Percentiles rank a stretch among this genome's conserved stretches.
These are phyloP conservation scores for Sebastes fasciatus DNA, from an alignment of 2,113 vertebrate species.

Conservation along the genomic window DNA sequence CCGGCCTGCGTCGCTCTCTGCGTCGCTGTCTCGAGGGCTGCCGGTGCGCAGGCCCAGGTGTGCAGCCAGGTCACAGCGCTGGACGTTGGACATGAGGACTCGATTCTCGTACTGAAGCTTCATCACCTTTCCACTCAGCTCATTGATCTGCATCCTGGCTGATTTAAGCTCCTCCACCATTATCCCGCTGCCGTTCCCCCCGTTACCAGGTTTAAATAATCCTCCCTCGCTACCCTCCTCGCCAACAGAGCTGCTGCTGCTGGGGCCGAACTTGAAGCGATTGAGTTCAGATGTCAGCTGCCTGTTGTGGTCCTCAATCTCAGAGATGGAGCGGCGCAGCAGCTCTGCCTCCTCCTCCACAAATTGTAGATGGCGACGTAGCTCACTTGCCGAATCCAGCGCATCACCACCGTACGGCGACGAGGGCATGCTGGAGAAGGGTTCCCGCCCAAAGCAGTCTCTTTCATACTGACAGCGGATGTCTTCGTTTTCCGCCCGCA, in stretches of 20 bases:
- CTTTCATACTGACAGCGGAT: conserved; percentile 93
- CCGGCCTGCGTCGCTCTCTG: conserved; percentile 87
- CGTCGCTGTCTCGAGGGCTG: conserved; percentile 91
- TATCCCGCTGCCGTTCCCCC: conserved; percentile 20
- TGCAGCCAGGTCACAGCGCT: conserved; percentile 91
- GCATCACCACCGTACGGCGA: conserved; percentile 92
- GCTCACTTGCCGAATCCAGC: conserved; percentile 90
- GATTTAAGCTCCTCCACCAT: conserved; percentile 95
- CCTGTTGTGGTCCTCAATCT: conserved; percentile 97
- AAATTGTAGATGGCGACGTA: conserved; percentile 95
- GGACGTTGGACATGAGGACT: conserved; percentile 93
- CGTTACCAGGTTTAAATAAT: conserved; percentile 66
- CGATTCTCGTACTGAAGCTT: conserved; percentile 98
- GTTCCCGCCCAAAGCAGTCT: conserved; percentile 90
- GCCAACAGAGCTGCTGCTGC: conserved; percentile 77
- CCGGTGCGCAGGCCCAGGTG: conserved; percentile 88
- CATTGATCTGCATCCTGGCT: conserved; percentile 91
- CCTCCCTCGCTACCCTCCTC: conserved; percentile 72
- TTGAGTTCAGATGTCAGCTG: conserved; percentile 94
- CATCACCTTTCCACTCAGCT: conserved; percentile 94
- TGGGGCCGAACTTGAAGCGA: conserved; percentile 92
- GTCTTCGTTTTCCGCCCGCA: conserved; percentile 97
- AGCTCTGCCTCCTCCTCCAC: conserved; percentile 98
- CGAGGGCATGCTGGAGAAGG: conserved; percentile 91
- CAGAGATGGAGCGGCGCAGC: conserved; percentile 93